phyloP scores from a whole-genome alignment of 2,888 invertebrate species.

The Digitonthophagus gazella region DNA sequence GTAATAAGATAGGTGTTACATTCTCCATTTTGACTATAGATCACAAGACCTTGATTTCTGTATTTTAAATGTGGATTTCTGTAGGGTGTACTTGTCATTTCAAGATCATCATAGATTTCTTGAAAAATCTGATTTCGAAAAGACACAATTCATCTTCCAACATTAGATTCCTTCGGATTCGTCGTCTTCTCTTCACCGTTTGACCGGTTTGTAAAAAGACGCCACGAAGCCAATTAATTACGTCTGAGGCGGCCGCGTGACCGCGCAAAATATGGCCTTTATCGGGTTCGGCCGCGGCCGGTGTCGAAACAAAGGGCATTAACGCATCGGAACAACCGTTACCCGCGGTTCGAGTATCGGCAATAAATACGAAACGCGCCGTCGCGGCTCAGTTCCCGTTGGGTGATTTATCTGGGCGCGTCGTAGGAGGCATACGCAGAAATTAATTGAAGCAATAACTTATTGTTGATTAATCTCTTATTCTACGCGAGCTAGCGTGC shows the following conservation, averaged over 20 bases:
- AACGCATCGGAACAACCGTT: neutral
- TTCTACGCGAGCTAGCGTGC: constrained; percentile 39
- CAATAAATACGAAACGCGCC: constrained; percentile 28
- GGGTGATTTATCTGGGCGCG: constrained; percentile 38
- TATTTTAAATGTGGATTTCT: too few species aligned
- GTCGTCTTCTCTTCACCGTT: too few species aligned
- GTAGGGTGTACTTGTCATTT: too few species aligned
- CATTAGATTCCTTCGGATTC: too few species aligned
- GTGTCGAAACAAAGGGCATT: neutral
- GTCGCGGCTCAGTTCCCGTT: constrained; percentile 32
- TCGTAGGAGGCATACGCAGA: constrained; percentile 41
- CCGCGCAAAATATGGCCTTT: neutral
- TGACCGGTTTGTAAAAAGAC: too few species aligned
- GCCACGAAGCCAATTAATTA: neutral
- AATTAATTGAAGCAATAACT: constrained; percentile 41
- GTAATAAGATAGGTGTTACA: too few species aligned
- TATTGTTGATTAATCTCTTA: constrained; percentile 40
- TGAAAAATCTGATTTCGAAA: too few species aligned
- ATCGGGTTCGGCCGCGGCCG: neutral
- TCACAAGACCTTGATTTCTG: too few species aligned
- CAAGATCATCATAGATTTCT: too few species aligned
- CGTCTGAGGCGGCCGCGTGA: neutral
- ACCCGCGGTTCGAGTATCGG: neutral
- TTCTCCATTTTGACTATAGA: too few species aligned
- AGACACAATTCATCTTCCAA: too few species aligned